Evolutionary conservation across 1,140 invertebrate genomes (phyloP), one percentile per base, ranked within the genome.

Genomic region (Aleiodes sp.): DNA sequence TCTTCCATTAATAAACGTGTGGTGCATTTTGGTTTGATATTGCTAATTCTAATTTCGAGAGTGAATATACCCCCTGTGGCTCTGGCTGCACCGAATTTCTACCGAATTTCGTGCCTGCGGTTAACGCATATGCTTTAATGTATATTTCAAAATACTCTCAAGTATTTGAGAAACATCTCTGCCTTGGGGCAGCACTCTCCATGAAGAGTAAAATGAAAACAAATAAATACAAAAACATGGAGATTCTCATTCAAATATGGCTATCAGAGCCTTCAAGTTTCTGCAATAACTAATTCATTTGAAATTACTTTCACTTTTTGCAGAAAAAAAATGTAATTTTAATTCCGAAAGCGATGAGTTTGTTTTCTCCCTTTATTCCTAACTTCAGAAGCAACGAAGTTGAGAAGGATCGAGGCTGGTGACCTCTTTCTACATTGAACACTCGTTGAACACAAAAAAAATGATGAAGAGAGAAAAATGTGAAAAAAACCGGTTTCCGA

Each of bases 31-130:
- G 21, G 28, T 60, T 61, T 31, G 64, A 66, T n/a, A 70, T 68
- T 70, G 59, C 72, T 70, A 70, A 70, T 65, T 67, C 68, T 73
- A 65, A 73, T 73, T 70, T 70, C 28, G 65, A 24, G 66, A 70
- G 60, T 73, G 65, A 26, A 66, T 66, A 35, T 67, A 61, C 28
- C 57, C 19, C 21, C 2, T n/a, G 12, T 21, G n/a, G n/a, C 39
- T 43, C n/a, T 43, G 39, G 33, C 57, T 62, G 31, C 41, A 39
- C 52, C 56, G 56, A 64, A 72, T 69, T 65, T 69, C 61, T 60
- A 62, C 61, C 61, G 66, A 57, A 68, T 61, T 68, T 46, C 33
- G 56, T 28, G n/a, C 1, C 7, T 43, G 39, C n/a, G 1, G 39
- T 43, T 43, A 68, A 46, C 28, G 26, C 63, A 19, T 31, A 65